Conservation (phyloP, 1,140 invertebrate species). For the Diachasmimorpha longicaudata region DNA sequence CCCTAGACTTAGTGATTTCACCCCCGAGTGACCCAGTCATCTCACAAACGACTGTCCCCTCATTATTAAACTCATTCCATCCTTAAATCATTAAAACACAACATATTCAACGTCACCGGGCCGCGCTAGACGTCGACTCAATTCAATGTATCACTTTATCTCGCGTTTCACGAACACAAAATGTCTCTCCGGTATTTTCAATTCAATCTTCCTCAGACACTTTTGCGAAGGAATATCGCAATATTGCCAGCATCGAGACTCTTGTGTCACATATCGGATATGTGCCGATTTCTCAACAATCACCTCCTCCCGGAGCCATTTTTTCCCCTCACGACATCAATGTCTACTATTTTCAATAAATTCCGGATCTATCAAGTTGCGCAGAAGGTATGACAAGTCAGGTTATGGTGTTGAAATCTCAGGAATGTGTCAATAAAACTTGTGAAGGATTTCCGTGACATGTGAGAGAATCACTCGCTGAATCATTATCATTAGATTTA, state of each 20-base stretch:
- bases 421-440: not conserved
- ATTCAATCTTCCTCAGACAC: conserved; percentile 2
- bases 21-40: too few species aligned
- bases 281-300: not conserved
- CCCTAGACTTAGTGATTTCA: too few species aligned
- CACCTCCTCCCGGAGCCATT: not conserved
- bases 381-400: not conserved
- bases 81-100: too few species aligned
- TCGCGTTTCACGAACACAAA: not conserved
- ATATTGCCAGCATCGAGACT: not conserved
- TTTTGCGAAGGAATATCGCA: not conserved
- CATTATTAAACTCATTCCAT: too few species aligned
- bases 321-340: not conserved
- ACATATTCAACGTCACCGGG: too few species aligned
- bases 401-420: not conserved
- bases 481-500: not conserved
- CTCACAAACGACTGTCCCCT: too few species aligned
- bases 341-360: conserved; percentile 1
- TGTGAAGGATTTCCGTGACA: not conserved
- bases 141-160: not conserved
- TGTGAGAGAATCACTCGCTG: not conserved
- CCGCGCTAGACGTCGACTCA: too few species aligned
- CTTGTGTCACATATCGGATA: not conserved
- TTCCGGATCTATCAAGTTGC: not conserved
- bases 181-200: not conserved